Percentiles rank a stretch among this genome's conserved stretches.
Conservation (phyloP, 2,113 vertebrate species). For the Coptodon bakossiorum region DNA sequence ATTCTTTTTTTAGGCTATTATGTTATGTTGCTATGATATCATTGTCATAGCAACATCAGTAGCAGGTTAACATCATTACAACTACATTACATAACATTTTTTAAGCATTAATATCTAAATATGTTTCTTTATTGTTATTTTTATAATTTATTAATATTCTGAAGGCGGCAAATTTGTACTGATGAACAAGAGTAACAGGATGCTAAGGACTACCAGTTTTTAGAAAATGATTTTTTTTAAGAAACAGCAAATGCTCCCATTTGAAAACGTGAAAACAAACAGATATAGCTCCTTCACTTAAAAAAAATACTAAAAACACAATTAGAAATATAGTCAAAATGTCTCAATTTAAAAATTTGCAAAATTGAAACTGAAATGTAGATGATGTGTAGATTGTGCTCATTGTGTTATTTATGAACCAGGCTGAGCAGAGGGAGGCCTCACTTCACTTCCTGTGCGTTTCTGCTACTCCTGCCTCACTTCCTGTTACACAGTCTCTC, state of each 20-base stretch:
- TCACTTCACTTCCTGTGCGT: slow-evolving; percentile 36
- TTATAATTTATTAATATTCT: neutral
- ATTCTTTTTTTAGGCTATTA: neutral
- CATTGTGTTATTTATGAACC: neutral
- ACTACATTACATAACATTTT: neutral
- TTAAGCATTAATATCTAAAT: neutral
- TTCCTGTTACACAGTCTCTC: slow-evolving; percentile 53
- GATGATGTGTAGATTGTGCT: neutral
- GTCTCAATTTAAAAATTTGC: neutral
- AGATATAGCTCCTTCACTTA: neutral
- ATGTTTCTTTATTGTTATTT: neutral
- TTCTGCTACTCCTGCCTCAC: slow-evolving; percentile 19
- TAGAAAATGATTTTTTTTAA: neutral
- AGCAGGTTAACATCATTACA: neutral
- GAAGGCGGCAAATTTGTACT: neutral
- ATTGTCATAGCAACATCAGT: neutral
- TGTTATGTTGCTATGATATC: neutral
- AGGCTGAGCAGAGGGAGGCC: neutral
- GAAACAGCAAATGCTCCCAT: neutral
- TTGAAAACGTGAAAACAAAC: neutral
- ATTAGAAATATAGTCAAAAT: neutral
- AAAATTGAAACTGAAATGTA: neutral
- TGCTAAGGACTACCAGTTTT: neutral
- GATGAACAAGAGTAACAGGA: neutral
- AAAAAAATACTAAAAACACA: neutral